Conservation (phyloP, 2,888 invertebrate species). For the Chirona hameri region DNA sequence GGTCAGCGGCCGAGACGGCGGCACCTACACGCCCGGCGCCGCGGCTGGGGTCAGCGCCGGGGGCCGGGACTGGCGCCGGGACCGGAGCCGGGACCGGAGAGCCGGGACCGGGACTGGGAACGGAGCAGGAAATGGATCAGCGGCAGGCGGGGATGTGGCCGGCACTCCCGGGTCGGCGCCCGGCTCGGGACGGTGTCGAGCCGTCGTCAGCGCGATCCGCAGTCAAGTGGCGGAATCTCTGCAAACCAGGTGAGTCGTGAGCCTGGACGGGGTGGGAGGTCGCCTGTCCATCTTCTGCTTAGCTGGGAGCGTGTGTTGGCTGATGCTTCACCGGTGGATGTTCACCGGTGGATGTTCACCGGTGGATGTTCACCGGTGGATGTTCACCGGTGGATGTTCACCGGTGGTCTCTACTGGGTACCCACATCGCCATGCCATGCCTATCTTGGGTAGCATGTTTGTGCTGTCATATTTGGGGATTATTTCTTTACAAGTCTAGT, state of each 20-base stretch:
- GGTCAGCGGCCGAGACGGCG: background rate
- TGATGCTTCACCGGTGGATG: too few species aligned
- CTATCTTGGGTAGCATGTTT: too few species aligned
- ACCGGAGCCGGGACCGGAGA: background rate
- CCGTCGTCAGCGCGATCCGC: background rate
- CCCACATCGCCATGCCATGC: too few species aligned
- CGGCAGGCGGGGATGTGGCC: background rate
- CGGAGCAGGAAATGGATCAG: background rate
- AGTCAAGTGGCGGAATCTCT: constrained; percentile 4
- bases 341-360: too few species aligned
- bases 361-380: too few species aligned
- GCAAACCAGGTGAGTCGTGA: constrained; percentile 13
- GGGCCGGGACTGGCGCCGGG: background rate
- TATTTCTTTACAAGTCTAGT: too few species aligned
- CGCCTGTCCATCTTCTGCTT: background rate
- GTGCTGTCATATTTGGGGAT: too few species aligned
- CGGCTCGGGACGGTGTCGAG: background rate
- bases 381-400: too few species aligned
- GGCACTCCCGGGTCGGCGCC: constrained; percentile 1
- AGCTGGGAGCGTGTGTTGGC: background rate
- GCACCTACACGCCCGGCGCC: background rate
- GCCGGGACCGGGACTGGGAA: too few species aligned
- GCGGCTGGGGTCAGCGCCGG: background rate
- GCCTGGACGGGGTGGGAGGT: too few species aligned
- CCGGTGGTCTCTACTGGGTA: too few species aligned